Percentiles rank a stretch among this genome's conserved stretches.
phyloP scores from a whole-genome alignment of 1,140 invertebrate species.

The Thaumetopoea pityocampa region DNA sequence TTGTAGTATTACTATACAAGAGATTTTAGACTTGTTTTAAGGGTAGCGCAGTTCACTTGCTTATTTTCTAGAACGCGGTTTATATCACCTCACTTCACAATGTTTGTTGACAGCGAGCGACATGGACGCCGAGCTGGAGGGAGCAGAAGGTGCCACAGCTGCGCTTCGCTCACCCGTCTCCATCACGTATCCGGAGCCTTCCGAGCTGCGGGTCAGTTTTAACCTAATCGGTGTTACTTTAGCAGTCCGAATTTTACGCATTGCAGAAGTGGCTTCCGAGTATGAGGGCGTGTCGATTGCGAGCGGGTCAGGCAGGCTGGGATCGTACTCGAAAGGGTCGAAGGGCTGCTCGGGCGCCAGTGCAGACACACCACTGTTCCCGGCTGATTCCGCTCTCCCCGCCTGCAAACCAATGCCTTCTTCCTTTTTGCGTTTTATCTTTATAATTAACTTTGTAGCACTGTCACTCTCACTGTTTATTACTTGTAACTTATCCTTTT shows the following conservation, averaged over 20 bases:
- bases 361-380: conserved; percentile 27
- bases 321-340: conserved; percentile 72
- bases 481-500: conserved; percentile 77
- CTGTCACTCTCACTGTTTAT: conserved; percentile 77
- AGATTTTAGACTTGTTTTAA: conserved; percentile 29
- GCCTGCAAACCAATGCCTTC: conserved; percentile 33
- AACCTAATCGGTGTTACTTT: conserved; percentile 87
- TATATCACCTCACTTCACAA: conserved; percentile 92
- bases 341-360: conserved; percentile 43
- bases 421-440: conserved; percentile 60
- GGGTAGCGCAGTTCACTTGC: conserved; percentile 26
- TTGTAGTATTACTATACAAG: conserved; percentile 34
- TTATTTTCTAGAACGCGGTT: conserved; percentile 31
- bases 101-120: conserved; percentile 79
- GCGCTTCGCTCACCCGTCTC: conserved; percentile 33
- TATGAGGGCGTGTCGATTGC: conserved; percentile 66
- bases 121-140: conserved; percentile 58
- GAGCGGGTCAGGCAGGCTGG: conserved; percentile 58
- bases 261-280: conserved; percentile 50
- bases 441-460: conserved; percentile 81
- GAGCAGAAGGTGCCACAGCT: conserved; percentile 21
- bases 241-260: conserved; percentile 78
- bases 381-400: conserved; percentile 19
- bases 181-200: conserved; percentile 82
- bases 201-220: conserved; percentile 86